Conservation (phyloP, 2,888 invertebrate genomes). For the Ischnus inquisitorius region DNA sequence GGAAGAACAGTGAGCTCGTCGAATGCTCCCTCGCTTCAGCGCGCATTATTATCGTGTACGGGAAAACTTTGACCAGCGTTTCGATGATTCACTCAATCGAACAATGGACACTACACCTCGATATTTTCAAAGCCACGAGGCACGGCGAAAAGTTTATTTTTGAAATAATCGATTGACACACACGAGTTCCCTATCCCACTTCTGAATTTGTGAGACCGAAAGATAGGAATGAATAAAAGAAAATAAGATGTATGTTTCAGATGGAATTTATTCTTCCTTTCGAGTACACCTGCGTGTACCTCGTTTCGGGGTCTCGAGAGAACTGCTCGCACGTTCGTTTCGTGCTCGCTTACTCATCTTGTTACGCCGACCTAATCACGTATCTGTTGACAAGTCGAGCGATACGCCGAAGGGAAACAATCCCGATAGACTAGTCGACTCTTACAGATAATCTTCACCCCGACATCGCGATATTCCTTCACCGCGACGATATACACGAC, state of each 20-base stretch:
- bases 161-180: background rate
- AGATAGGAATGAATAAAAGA: background rate
- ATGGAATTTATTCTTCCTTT: no score
- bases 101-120: background rate
- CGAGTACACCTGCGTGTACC: no score
- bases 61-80: background rate
- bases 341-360: no score
- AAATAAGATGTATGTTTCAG: background rate
- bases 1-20: conserved; percentile 9
- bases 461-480: no score
- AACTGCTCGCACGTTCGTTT: no score
- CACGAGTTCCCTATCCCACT: conserved; percentile 1
- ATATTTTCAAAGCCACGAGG: conserved; percentile 3
- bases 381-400: background rate
- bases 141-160: background rate
- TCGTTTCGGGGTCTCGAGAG: no score
- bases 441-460: no score
- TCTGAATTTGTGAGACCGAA: background rate
- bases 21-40: background rate
- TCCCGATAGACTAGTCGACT: no score
- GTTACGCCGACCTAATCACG: no score
- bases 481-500: no score
- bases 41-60: background rate
- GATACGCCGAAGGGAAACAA: no score
- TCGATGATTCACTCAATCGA: background rate